phyloP scores from a whole-genome alignment of 2,113 vertebrate genomes.

The human (Homo sapiens) region GRCh38 chr7:93049001-93049500 shows the following conservation, averaged over 20 bases:
- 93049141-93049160: background rate
- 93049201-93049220: background rate
- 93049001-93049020: background rate
- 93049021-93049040: background rate
- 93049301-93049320: background rate
- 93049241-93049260: background rate
- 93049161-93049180: background rate
- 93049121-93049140: background rate
- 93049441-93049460: background rate
- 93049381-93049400: background rate
- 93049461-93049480: background rate
- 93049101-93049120: background rate
- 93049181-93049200: background rate
- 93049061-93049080: background rate
- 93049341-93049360: background rate
- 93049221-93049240: background rate
- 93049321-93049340: background rate
- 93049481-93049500: background rate
- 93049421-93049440: background rate
- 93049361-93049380: background rate
- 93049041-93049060: conserved; percentile 7
- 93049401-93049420: background rate
- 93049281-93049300: background rate
- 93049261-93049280: background rate
- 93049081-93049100: background rate